Evolutionary conservation across 2,113 vertebrate genomes (phyloP).

Genomic region (Ondatra zibethicus): DNA sequence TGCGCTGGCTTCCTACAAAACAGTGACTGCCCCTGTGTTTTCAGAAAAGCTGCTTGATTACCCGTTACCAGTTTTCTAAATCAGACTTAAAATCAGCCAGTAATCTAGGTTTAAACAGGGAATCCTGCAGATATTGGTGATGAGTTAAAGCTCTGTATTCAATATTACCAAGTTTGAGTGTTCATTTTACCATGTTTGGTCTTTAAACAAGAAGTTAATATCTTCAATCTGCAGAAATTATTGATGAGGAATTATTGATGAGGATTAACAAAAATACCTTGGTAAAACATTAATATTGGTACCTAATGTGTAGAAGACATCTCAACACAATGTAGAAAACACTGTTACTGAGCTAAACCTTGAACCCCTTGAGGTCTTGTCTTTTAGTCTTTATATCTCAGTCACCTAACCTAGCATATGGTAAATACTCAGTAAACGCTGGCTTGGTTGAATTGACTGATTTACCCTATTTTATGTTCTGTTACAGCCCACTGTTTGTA

Average conservation of each 20-base stretch:
- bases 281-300: slow-evolving; percentile 43
- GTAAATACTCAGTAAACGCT: slow-evolving; percentile 52
- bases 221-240: slow-evolving; percentile 13
- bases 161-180: slow-evolving; percentile 43
- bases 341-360: neutral
- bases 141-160: neutral
- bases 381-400: slow-evolving; percentile 48
- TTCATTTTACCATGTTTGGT: slow-evolving; percentile 45
- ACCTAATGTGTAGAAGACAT: slow-evolving; percentile 14
- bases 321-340: neutral
- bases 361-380: slow-evolving; percentile 1
- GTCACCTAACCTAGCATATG: slow-evolving; percentile 35
- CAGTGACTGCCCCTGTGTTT: neutral
- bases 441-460: slow-evolving; percentile 66
- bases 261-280: neutral
- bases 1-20: neutral
- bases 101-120: slow-evolving; percentile 52
- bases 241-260: slow-evolving; percentile 48
- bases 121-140: neutral
- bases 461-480: slow-evolving; percentile 82
- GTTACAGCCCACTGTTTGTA: slow-evolving; percentile 98
- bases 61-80: slow-evolving; percentile 1
- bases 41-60: slow-evolving; percentile 36
- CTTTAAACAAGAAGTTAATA: slow-evolving; percentile 42
- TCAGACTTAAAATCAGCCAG: slow-evolving; percentile 30